Conservation (phyloP, 2,797 vertebrate genomes). For the Melanotaenia pygmaea region DNA sequence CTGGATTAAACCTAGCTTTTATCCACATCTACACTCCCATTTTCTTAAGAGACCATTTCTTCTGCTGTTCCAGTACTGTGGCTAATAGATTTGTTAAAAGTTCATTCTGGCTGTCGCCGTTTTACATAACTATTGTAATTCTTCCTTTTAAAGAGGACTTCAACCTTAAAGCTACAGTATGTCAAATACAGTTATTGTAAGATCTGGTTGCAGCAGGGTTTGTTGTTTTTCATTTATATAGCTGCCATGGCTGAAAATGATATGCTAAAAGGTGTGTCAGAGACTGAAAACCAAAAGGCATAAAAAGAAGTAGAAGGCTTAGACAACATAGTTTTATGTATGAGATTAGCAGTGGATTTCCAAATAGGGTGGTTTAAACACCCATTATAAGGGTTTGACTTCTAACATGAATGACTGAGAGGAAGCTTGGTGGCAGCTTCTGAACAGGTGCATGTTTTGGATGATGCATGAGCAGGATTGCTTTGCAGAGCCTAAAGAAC, state of each 20-base stretch:
- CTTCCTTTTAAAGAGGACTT: background rate
- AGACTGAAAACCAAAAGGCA: background rate
- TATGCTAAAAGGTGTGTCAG: background rate
- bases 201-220: background rate
- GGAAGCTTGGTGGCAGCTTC: background rate
- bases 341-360: background rate
- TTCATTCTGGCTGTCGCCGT: background rate
- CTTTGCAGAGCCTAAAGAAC: background rate
- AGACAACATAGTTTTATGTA: background rate
- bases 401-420: background rate
- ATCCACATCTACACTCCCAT: conserved; percentile 6
- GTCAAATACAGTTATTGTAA: background rate
- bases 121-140: background rate
- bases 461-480: background rate
- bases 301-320: background rate
- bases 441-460: background rate
- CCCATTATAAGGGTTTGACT: background rate
- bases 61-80: background rate
- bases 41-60: background rate
- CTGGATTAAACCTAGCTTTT: background rate
- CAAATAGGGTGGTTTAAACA: background rate
- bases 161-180: background rate
- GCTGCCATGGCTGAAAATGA: background rate
- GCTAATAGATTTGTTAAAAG: background rate
- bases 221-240: background rate